Base-by-base conservation (phyloP, 1,140 invertebrate species). In the Anoplophora glabripennis region DNA sequence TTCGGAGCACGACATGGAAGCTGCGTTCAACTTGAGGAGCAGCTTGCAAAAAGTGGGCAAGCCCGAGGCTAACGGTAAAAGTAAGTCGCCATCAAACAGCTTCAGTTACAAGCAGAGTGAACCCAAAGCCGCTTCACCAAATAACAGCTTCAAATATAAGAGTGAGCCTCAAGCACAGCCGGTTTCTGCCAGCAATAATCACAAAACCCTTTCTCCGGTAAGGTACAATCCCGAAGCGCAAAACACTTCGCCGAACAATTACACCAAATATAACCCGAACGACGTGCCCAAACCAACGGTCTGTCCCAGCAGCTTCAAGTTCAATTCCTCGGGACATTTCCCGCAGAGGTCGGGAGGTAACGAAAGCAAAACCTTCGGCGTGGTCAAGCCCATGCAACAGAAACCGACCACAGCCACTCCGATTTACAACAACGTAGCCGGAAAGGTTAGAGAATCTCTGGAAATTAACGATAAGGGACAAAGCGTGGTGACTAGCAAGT, bases 11-110 rank as follows among this genome's bases (percentile, higher is more conserved):
- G 74, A 74, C 17, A 78, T 80, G 57, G 79, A 65, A n/a, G 67
- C 68, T 34, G 74, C 80, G 14, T 79, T 81, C 60, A 78, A 67
- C 58, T 72, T 83, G 14, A 77, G 77, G 34, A 80, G 75, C 45
- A 75, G 75, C 14, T 72, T 83, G 21, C 77, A 80, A 58, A 79
- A 79, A 37, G 52, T 67, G 1, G 41, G 38, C 36, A 65, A 52
- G n/a, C 37, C 37, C 36, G 59, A 65, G 33, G 1, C 52, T 33
- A 62, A 15, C 21, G 5, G 5, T 5, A 28, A 28, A 28, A 28
- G 21, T 28, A 28, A 28, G 21, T 28, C 21, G 21, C 21, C 21
- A 28, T 28, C 21, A 28, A 28, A 28, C 21, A 28, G 21, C 28
- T 63, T 63, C 37, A 66, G 47, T n/a, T 63, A 59, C 15, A 63